Evolutionary conservation across 2,888 invertebrate species (phyloP), one percentile per base, ranked within the genome.

Genomic region (Malthinus seriepunctatus): DNA sequence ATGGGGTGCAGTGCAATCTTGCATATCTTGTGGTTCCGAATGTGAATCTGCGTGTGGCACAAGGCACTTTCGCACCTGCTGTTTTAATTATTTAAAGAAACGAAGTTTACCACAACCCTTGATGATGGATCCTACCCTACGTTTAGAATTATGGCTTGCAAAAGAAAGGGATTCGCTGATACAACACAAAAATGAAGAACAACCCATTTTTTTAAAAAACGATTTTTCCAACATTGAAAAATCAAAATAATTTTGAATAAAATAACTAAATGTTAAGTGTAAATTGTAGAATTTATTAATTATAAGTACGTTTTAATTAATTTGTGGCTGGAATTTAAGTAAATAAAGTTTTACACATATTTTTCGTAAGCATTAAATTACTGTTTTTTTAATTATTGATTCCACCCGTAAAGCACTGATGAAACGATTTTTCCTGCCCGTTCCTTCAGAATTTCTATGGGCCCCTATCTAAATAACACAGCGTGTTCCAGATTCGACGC

Each of bases 51-150:
- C 87, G 0, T 89, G 89, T 65, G 88, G 89, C 2, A 88, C 88
- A 0, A 79, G 87, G 2, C 84, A 86, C 69, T 89, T 89, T 76
- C 79, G 88, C 2, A 84, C 87, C 0, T 89, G 89, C 74, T 89
- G 89, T 73, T 88, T 87, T 80, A 89, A 89, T 77, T 89, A 88
- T 69, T 76, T 88, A 66, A 83, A 83, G 62, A 86, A 84, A 76
- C 81, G 87, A 64, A 79, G 82, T 23, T 77, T 68, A 15, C 62
- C 73, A 1, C 57, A 70, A 1, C 67, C 68, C 9, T 65, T 67
- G 5, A 63, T 72, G 2, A 64, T 76, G 67, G 77, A 77, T 62
- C 76, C 76, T 1, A 75, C 75, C 57, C 54, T 76, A 34, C 66
- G 76, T 10, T 61, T 78, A 54, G 78, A 78, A 64, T 63, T 78